Evolutionary conservation across 2,888 invertebrate genomes (phyloP).

Genomic region (Caenorhabditis angaria): DNA sequence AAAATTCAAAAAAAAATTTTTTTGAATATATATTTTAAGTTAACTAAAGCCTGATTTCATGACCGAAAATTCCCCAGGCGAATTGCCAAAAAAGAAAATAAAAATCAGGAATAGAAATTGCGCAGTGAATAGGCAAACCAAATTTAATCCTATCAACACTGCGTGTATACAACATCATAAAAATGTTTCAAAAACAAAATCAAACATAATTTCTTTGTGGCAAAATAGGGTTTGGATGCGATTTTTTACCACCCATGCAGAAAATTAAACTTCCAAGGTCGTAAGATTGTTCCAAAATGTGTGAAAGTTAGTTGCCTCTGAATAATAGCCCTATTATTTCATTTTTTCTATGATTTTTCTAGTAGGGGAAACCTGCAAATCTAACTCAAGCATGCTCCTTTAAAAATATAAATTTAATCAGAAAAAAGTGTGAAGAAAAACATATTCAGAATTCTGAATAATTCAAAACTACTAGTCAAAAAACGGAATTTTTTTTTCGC

Average conservation of each 20-base stretch:
- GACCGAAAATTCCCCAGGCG: too few relatives aligned
- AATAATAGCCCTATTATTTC: neutral
- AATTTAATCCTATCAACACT: too few relatives aligned
- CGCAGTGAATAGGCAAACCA: too few relatives aligned
- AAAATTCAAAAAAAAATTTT: too few relatives aligned
- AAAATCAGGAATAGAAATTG: too few relatives aligned
- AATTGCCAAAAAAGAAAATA: too few relatives aligned
- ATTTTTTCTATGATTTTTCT: neutral
- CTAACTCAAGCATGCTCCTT: too few relatives aligned
- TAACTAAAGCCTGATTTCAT: too few relatives aligned
- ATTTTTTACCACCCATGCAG: slow-evolving; percentile 2
- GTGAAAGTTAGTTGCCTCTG: neutral
- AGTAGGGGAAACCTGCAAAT: neutral
- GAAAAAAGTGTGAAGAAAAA: neutral
- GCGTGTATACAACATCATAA: too few relatives aligned
- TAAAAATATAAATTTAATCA: neutral
- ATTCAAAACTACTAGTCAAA: slow-evolving; percentile 4
- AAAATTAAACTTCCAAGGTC: slow-evolving; percentile 1
- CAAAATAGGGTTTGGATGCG: neutral
- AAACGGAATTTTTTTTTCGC: neutral
- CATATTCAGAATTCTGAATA: neutral
- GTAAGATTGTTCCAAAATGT: neutral
- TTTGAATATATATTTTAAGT: too few relatives aligned
- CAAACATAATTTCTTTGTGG: neutral
- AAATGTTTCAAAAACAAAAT: neutral